Percentiles rank a stretch among this genome's conserved stretches.
These are phyloP conservation scores for Halichoeres trimaculatus DNA, from an alignment of 2,113 vertebrate genomes.

Conservation along the genomic window DNA sequence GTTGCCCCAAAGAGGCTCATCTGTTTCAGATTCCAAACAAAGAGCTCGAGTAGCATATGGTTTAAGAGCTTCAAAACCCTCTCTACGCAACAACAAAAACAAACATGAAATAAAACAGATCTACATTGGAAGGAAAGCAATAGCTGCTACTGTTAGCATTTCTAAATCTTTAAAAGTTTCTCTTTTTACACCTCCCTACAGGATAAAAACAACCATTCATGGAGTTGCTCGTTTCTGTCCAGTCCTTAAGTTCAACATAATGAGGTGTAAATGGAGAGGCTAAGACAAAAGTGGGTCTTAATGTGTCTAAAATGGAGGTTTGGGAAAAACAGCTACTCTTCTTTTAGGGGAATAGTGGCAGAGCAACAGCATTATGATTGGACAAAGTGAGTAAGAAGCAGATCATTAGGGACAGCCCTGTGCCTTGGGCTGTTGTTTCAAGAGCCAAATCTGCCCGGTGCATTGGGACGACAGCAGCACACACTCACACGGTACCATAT, in stretches of 20 bases:
- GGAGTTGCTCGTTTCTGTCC: background rate
- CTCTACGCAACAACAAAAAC: constrained; percentile 34
- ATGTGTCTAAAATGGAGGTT: constrained; percentile 8
- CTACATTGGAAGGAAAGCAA: constrained; percentile 16
- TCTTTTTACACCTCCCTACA: background rate
- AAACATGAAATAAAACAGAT: constrained; percentile 18
- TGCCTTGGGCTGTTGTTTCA: constrained; percentile 53
- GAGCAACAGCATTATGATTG: constrained; percentile 39
- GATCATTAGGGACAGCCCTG: constrained; percentile 53
- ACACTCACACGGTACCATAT: constrained; percentile 26
- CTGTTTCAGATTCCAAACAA: constrained; percentile 32
- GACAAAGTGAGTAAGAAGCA: constrained; percentile 55
- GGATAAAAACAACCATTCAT: constrained; percentile 16
- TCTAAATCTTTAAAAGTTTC: constrained; percentile 4
- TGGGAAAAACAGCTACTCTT: constrained; percentile 14
- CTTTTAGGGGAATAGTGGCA: constrained; percentile 45
- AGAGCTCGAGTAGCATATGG: constrained; percentile 37
- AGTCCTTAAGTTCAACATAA: constrained; percentile 12
- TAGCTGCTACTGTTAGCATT: constrained; percentile 21
- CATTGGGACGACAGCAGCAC: constrained; percentile 37
- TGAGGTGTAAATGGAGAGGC: constrained; percentile 19
- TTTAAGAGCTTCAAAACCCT: constrained; percentile 30
- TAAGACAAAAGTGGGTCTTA: constrained; percentile 4
- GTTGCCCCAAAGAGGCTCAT: constrained; percentile 3
- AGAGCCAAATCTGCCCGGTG: constrained; percentile 29